Percentiles rank a stretch among this genome's conserved stretches.
These are phyloP conservation scores for Chionomys nivalis DNA, from an alignment of 2,113 vertebrate species.

Conservation along the genomic window DNA sequence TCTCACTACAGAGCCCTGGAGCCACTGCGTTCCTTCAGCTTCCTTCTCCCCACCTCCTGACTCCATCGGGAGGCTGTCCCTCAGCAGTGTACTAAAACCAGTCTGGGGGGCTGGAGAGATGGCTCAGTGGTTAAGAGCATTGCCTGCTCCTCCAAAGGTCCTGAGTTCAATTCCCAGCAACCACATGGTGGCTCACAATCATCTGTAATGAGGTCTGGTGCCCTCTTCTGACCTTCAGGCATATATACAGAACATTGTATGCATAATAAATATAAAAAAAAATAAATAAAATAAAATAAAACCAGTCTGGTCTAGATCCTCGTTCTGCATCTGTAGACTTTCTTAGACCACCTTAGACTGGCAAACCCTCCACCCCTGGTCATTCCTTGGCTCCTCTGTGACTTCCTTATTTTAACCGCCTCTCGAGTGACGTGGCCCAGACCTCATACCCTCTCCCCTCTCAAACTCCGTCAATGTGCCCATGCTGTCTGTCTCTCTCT, in stretches of 20 bases:
- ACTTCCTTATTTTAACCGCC: not conserved
- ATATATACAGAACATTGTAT: no score
- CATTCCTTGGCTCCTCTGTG: not conserved
- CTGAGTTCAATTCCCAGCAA: no score
- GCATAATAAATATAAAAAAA: no score
- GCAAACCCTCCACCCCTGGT: no score
- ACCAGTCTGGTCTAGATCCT: not conserved
- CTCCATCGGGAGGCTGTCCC: not conserved
- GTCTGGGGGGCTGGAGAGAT: no score
- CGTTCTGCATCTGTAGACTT: accelerated
- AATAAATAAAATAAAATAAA: no score
- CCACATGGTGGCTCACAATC: no score
- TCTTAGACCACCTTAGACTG: not conserved
- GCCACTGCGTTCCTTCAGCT: not conserved
- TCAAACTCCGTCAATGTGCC: not conserved
- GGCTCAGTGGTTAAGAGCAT: no score
- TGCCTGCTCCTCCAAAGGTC: no score
- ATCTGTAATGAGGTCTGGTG: no score
- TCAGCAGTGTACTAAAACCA: not conserved
- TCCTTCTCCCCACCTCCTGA: no score
- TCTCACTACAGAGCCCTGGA: not conserved
- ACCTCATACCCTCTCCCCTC: accelerated
- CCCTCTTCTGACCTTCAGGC: no score
- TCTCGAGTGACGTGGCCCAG: not conserved
- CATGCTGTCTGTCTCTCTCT: not conserved